phyloP scores from a whole-genome alignment of 92 coral and sea anemone genomes.

The Parazoanthus darwini region DNA sequence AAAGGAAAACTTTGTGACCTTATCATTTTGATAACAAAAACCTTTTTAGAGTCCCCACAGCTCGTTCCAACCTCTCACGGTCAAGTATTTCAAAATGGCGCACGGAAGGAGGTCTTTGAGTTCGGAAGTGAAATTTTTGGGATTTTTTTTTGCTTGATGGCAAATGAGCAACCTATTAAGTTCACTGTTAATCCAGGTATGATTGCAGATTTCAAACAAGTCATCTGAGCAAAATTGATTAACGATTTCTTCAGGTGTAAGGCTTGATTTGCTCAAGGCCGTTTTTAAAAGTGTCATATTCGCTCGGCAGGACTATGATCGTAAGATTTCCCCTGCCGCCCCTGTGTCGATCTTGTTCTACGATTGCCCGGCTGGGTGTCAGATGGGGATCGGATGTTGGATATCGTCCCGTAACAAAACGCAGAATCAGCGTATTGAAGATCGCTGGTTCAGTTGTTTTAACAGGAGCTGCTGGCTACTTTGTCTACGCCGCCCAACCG shows the following conservation, averaged over 20 bases:
- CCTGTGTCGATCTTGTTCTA: background rate
- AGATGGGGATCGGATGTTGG: background rate
- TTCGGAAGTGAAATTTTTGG: too few relatives aligned
- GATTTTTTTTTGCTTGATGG: too few relatives aligned
- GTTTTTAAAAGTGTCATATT: background rate
- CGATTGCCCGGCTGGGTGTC: background rate
- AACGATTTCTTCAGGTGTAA: background rate
- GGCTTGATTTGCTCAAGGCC: background rate
- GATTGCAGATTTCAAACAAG: background rate
- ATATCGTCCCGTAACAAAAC: background rate
- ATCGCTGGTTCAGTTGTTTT: background rate
- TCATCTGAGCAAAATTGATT: background rate
- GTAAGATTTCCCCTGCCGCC: background rate
- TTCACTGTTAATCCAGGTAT: background rate
- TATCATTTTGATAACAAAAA: too few relatives aligned
- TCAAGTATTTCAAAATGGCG: slow-evolving; percentile 10
- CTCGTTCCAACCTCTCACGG: slow-evolving; percentile 19
- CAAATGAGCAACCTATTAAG: background rate
- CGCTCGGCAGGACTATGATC: background rate
- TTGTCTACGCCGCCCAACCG: slow-evolving; percentile 21
- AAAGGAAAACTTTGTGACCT: too few relatives aligned
- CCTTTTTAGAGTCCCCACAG: too few relatives aligned
- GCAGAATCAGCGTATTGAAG: slow-evolving; percentile 4
- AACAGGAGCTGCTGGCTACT: slow-evolving; percentile 27
- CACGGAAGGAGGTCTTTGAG: too few relatives aligned